Conservation (phyloP, 2,797 vertebrate genomes). For the Pagetopsis macropterus region DNA sequence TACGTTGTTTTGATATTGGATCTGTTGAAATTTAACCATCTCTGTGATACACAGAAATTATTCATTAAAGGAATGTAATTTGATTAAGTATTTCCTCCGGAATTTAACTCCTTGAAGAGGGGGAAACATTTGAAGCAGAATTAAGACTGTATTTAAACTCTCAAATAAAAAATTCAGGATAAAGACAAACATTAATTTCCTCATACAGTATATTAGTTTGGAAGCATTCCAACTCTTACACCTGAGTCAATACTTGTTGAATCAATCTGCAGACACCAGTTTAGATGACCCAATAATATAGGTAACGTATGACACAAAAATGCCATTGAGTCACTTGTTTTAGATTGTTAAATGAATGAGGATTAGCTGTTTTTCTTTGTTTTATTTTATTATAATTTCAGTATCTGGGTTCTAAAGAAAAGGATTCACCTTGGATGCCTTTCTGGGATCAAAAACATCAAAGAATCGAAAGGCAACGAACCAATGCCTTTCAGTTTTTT, state of each 20-base stretch:
- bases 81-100: slow-evolving; percentile 54
- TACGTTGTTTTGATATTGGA: slow-evolving; percentile 13
- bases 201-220: neutral
- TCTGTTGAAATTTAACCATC: slow-evolving; percentile 58
- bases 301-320: neutral
- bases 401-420: no score
- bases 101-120: slow-evolving; percentile 44
- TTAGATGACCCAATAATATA: neutral
- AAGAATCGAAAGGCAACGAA: neutral
- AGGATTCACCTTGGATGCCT: no score
- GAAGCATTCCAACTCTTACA: neutral
- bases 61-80: slow-evolving; percentile 59
- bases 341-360: neutral
- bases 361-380: neutral
- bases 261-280: neutral
- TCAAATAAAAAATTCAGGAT: slow-evolving; percentile 33
- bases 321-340: neutral
- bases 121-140: slow-evolving; percentile 28
- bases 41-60: slow-evolving; percentile 44
- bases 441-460: neutral
- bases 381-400: no score
- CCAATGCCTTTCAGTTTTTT: neutral
- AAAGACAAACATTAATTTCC: slow-evolving; percentile 31
- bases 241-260: neutral
- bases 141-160: slow-evolving; percentile 35